Conservation (phyloP, 1,140 invertebrate genomes). For the Bombus vancouverensis region DNA sequence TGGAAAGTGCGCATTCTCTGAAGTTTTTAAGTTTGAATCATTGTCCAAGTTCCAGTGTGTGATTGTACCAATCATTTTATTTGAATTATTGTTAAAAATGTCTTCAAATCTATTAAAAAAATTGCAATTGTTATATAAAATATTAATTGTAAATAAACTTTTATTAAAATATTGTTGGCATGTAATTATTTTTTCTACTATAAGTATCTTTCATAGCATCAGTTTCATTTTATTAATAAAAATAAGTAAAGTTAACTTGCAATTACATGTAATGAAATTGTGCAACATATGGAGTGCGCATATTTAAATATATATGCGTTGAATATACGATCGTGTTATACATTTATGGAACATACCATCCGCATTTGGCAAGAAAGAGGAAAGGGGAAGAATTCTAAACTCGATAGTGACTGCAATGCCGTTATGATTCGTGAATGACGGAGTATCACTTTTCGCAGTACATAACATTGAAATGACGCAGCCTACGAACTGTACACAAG, state of each 20-base stretch:
- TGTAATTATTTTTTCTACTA: neutral
- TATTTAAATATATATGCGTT: neutral
- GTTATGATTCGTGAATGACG: constrained; percentile 52
- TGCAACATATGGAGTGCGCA: constrained; percentile 8
- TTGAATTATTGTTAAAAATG: neutral
- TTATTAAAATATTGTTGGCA: neutral
- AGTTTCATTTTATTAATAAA: neutral
- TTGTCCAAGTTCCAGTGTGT: constrained; percentile 67
- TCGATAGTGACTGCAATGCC: constrained; percentile 8
- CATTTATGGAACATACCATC: constrained; percentile 7
- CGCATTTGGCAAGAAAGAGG: neutral
- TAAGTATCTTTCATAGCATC: neutral
- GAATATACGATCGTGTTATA: neutral
- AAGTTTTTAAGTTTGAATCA: constrained; percentile 65
- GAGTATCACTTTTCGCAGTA: constrained; percentile 33
- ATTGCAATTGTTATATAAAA: neutral
- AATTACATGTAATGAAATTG: neutral
- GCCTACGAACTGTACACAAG: constrained; percentile 22
- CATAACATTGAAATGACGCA: constrained; percentile 41
- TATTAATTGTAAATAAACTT: neutral
- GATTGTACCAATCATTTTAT: constrained; percentile 74
- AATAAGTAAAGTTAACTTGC: neutral
- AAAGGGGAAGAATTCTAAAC: constrained; percentile 1
- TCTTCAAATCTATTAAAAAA: constrained; percentile 36
- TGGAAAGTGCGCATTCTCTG: constrained; percentile 52